Evolutionary conservation across 2,113 vertebrate genomes (phyloP), one percentile per base, ranked within the genome.

Genomic region (Coreoperca whiteheadi): DNA sequence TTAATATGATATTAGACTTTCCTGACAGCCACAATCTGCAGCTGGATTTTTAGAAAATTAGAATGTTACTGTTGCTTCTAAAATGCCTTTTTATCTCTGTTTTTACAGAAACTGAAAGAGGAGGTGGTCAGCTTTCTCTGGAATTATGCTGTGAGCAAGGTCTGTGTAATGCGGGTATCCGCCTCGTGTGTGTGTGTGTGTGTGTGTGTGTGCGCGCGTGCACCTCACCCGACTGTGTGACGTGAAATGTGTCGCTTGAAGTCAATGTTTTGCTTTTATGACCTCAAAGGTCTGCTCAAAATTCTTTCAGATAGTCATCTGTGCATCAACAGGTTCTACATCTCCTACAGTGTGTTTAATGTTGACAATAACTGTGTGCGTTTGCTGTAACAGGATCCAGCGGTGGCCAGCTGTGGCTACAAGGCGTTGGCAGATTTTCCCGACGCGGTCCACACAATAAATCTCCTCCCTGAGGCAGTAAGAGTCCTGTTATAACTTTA

Each of bases 401-500:
- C 93, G 72, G 95, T 98, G 81, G 94, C 96, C 64, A 94, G 91
- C 77, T 96, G 96, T 63, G 97, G 97, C 7, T 99, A 97, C 92
- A 97, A 89, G 85, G 96, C 98, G n/a, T 94, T 99, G 32, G 95
- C 97, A 1, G 92, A 91, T 6, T 99, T 98, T 84, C 85, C 91
- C 53, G 93, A 96, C 21, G 85, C 83, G 18, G 97, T 95, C 2
- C 96, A 99, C 72, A 97, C 88, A 21, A 66, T 98, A 59, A 94
- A 96, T 84, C 96, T 97, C 86, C 96, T 99, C 65, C 98, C 98
- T 28, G 96, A 96, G 81, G 85, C 96, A 93, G 98, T 99, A 94
- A 66, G 88, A 21, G 0, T 61, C 65, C 21, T 25, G 1, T 9
- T 56, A 18, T 48, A 18, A 51, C 0, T 16, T 66, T 28, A 15